Conservation (phyloP, 2,888 invertebrate genomes). For the Toxonevra muliebris region DNA sequence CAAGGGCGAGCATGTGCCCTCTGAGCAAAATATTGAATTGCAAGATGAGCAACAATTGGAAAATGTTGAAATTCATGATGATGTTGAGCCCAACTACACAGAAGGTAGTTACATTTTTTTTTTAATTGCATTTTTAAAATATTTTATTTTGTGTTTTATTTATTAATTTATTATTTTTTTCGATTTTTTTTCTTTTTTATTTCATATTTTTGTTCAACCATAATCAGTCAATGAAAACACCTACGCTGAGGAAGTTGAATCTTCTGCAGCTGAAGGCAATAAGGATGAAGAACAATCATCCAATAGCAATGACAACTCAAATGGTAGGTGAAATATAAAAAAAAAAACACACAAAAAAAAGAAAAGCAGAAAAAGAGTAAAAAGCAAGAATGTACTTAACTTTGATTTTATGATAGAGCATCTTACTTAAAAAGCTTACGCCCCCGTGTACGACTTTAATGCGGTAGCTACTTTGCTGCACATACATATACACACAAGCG, state of each 20-base stretch:
- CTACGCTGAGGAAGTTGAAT: slow-evolving; percentile 46
- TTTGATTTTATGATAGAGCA: slow-evolving; percentile 54
- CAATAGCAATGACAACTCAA: slow-evolving; percentile 45
- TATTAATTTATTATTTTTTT: slow-evolving; percentile 30
- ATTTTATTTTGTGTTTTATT: slow-evolving; percentile 36
- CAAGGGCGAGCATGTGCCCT: slow-evolving; percentile 62
- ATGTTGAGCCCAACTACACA: slow-evolving; percentile 60
- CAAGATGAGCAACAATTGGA: slow-evolving; percentile 59
- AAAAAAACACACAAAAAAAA: no score
- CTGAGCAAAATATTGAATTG: slow-evolving; percentile 64
- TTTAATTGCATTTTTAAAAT: slow-evolving; percentile 41
- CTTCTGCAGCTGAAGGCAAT: slow-evolving; percentile 44
- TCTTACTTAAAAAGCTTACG: slow-evolving; percentile 24
- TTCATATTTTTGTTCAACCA: slow-evolving; percentile 15
- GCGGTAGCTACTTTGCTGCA: slow-evolving; percentile 27
- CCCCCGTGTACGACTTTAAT: slow-evolving; percentile 42
- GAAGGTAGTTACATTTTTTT: slow-evolving; percentile 63
- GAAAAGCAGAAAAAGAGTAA: slow-evolving; percentile 13
- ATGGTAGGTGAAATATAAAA: slow-evolving; percentile 53
- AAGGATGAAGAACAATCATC: slow-evolving; percentile 44
- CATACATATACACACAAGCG: slow-evolving; percentile 22
- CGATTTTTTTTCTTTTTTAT: slow-evolving; percentile 18
- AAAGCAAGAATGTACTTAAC: slow-evolving; percentile 44
- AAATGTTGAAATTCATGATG: slow-evolving; percentile 48
- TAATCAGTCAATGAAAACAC: slow-evolving; percentile 49